Percentiles rank a stretch among this genome's conserved stretches.
These are phyloP conservation scores for Neoaliturus tenellus DNA, from an alignment of 2,888 invertebrate species.

Conservation along the genomic window DNA sequence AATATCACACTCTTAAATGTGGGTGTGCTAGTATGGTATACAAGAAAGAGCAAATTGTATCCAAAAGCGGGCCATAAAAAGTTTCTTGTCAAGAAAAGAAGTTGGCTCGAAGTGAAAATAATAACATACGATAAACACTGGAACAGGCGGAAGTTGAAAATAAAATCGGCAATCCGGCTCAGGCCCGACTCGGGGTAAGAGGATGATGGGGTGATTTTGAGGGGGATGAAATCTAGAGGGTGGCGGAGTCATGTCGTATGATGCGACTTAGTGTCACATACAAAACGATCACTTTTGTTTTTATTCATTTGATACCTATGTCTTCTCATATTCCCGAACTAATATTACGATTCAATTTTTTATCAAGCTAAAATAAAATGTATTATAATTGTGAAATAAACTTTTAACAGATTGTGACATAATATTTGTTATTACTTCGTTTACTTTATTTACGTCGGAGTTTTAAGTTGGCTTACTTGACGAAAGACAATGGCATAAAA, in stretches of 20 bases:
- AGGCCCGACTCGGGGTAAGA: not conserved
- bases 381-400: too few species aligned
- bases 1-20: too few species aligned
- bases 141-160: constrained; percentile 9
- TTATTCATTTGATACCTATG: not conserved
- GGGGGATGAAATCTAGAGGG: constrained; percentile 30
- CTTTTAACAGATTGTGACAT: too few species aligned
- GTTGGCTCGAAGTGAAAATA: not conserved
- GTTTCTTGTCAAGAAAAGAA: not conserved
- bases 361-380: too few species aligned
- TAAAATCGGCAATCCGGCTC: constrained; percentile 35
- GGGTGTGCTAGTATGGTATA: too few species aligned
- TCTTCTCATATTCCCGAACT: too few species aligned
- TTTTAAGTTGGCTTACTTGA: too few species aligned
- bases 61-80: not conserved
- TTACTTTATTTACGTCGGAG: too few species aligned
- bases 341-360: too few species aligned
- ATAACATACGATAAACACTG: constrained; percentile 9
- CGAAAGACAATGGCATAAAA: too few species aligned
- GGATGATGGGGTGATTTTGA: not conserved
- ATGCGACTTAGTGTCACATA: not conserved
- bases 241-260: not conserved
- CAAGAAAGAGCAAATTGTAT: too few species aligned
- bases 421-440: too few species aligned
- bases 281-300: not conserved